These are phyloP conservation scores for Myotis daubentonii DNA, from an alignment of 2,797 vertebrate species.

Conservation along the genomic window DNA sequence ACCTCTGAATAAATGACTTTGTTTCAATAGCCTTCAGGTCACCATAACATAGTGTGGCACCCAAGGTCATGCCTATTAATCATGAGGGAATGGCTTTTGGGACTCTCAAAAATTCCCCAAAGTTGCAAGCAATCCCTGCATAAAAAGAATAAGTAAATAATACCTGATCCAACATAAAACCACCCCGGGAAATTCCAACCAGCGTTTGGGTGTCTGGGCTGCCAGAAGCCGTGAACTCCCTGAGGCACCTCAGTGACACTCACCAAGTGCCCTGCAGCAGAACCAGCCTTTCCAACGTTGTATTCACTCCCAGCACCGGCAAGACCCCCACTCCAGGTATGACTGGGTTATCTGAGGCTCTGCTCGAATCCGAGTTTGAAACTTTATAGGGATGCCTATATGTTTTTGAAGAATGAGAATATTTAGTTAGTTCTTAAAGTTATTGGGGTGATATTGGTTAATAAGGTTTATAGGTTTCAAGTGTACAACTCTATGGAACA, in stretches of 20 bases:
- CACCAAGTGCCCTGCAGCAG: neutral
- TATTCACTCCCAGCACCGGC: fast-evolving
- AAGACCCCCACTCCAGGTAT: neutral
- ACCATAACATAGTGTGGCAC: neutral
- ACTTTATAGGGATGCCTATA: neutral
- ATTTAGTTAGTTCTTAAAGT: neutral
- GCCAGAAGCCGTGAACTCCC: neutral
- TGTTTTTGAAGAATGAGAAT: neutral
- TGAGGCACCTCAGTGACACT: neutral
- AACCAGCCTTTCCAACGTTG: neutral
- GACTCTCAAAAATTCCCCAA: neutral
- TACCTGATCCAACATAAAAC: slow-evolving; percentile 26
- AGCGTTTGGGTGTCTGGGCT: neutral
- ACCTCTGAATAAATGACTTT: neutral
- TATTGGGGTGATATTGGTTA: neutral
- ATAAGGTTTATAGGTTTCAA: neutral
- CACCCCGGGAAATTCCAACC: neutral
- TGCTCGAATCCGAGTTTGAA: neutral
- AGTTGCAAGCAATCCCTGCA: neutral
- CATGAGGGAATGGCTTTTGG: neutral
- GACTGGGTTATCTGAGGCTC: neutral
- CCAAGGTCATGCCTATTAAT: neutral
- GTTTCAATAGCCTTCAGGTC: neutral
- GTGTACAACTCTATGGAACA: neutral
- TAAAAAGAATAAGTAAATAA: neutral